Evolutionary conservation across 2,113 vertebrate species (phyloP).

Genomic region (Butastur rufipennis): DNA sequence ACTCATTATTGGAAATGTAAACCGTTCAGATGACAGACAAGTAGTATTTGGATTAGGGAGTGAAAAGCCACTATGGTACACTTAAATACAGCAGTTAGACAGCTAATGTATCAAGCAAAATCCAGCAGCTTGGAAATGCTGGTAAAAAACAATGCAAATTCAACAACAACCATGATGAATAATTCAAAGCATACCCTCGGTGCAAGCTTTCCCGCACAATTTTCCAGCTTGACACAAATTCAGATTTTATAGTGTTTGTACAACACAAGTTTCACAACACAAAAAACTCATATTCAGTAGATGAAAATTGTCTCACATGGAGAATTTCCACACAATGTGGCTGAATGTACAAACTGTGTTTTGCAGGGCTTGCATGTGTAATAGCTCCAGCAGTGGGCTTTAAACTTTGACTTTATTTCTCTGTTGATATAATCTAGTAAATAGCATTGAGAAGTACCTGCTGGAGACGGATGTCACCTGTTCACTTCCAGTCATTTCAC

Average conservation of each 20-base stretch:
- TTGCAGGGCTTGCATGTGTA: neutral
- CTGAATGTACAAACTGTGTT: neutral
- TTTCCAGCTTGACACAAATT: slow-evolving; percentile 40
- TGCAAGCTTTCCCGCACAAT: neutral
- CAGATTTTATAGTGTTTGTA: slow-evolving; percentile 26
- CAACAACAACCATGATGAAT: slow-evolving; percentile 47
- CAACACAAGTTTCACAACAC: neutral
- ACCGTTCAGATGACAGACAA: neutral
- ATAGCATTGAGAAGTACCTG: neutral
- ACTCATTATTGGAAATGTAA: neutral
- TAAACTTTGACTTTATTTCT: neutral
- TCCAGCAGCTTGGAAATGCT: slow-evolving; percentile 37
- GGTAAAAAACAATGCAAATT: slow-evolving; percentile 46
- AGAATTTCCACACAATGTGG: neutral
- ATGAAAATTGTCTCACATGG: neutral
- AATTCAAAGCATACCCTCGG: slow-evolving; percentile 32
- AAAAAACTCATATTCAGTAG: neutral
- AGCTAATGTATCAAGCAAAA: slow-evolving; percentile 31
- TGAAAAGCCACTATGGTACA: neutral
- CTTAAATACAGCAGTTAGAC: slow-evolving; percentile 22
- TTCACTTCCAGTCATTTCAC: neutral
- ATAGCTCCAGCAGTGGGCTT: neutral
- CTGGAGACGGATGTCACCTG: neutral
- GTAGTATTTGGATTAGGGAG: neutral
- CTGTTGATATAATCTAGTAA: neutral